These are phyloP conservation scores for Cerastis leucographa DNA, from an alignment of 2,888 invertebrate genomes.

Conservation along the genomic window DNA sequence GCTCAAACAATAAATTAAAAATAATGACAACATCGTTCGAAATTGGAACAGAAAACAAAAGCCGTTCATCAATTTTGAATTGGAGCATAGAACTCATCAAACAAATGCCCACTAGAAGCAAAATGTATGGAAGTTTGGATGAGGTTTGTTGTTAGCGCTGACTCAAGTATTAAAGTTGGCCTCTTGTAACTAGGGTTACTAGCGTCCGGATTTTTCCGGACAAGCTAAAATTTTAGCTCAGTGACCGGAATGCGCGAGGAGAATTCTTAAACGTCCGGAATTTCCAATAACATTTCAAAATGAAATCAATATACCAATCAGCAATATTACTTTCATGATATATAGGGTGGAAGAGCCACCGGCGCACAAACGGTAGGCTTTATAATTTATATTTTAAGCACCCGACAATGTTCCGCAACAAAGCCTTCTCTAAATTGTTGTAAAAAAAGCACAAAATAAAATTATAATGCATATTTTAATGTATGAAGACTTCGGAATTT, in stretches of 20 bases:
- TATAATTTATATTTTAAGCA: not conserved
- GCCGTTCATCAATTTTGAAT: conserved; percentile 65
- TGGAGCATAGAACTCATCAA: conserved; percentile 60
- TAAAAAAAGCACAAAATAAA: not conserved
- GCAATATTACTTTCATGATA: not conserved
- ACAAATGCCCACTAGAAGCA: conserved; percentile 63
- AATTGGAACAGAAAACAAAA: conserved; percentile 60
- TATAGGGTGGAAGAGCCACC: not conserved
- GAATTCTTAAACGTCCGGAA: not conserved
- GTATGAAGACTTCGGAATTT: not conserved
- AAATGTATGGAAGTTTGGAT: conserved; percentile 63
- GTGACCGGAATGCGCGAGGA: not conserved
- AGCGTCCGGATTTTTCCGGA: not conserved
- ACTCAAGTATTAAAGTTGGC: conserved; percentile 56
- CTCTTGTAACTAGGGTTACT: conserved; percentile 31
- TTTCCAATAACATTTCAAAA: not conserved
- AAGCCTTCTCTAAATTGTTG: not conserved
- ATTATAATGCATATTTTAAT: not conserved
- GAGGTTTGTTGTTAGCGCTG: conserved; percentile 54
- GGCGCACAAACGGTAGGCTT: not conserved
- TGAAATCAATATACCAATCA: not conserved
- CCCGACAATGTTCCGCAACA: not conserved
- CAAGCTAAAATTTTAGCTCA: not conserved
- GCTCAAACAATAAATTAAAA: not conserved
- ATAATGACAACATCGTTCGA: conserved; percentile 14